Conservation (phyloP, 1,140 invertebrate species). For the Hyles vespertilio region DNA sequence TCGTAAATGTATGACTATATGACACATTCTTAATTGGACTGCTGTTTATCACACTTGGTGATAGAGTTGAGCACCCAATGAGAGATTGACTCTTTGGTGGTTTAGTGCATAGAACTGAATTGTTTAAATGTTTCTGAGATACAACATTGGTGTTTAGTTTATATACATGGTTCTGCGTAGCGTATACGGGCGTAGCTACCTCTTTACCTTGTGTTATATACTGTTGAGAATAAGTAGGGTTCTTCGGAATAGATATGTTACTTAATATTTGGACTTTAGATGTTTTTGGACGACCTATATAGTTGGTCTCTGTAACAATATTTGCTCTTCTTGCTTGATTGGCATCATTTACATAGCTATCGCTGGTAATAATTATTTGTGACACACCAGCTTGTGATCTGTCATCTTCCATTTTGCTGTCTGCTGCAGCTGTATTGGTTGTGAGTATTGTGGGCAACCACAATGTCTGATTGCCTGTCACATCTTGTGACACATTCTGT, state of each 20-base stretch:
- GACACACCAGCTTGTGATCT: constrained; percentile 57
- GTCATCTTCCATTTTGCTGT: constrained; percentile 60
- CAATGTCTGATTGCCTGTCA: constrained; percentile 61
- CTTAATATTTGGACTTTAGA: constrained; percentile 70
- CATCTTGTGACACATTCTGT: constrained; percentile 69
- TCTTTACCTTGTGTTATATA: constrained; percentile 58
- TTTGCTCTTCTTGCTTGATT: constrained; percentile 52
- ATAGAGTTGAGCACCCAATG: constrained; percentile 53
- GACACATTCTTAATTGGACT: constrained; percentile 62
- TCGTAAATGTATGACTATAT: constrained; percentile 61
- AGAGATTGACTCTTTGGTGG: constrained; percentile 58
- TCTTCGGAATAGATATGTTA: constrained; percentile 67
- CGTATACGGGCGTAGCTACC: constrained; percentile 53
- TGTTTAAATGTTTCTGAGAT: constrained; percentile 58
- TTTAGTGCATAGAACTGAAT: constrained; percentile 60
- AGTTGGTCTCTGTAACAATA: constrained; percentile 61
- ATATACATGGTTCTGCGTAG: constrained; percentile 63
- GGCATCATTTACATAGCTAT: constrained; percentile 59
- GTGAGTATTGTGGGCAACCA: constrained; percentile 66
- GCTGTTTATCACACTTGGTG: constrained; percentile 55
- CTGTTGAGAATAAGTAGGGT: constrained; percentile 57
- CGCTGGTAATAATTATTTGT: constrained; percentile 70
- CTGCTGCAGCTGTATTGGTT: constrained; percentile 47
- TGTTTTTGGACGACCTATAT: constrained; percentile 52
- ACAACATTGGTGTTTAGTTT: constrained; percentile 58